These are phyloP conservation scores for Pygathrix nemaeus DNA, from an alignment of 2,113 vertebrate species.

Conservation along the genomic window DNA sequence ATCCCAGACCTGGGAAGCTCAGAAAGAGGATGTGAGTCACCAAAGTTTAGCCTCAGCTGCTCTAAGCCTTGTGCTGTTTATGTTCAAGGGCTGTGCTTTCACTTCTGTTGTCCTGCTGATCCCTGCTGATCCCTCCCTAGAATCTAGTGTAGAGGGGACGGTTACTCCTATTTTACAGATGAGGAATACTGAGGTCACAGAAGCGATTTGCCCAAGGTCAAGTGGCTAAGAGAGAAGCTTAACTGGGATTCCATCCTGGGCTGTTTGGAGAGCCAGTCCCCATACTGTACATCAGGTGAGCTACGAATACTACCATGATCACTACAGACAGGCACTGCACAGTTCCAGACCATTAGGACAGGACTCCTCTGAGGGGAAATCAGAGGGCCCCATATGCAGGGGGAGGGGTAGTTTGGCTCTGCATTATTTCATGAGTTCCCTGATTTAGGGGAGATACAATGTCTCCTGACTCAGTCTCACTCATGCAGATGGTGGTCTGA, in stretches of 20 bases:
- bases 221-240: background rate
- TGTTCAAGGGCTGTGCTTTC: background rate
- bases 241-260: background rate
- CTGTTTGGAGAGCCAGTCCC: background rate
- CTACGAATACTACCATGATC: background rate
- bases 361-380: background rate
- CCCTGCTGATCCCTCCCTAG: background rate
- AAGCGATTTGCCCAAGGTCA: background rate
- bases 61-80: background rate
- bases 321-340: background rate
- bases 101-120: background rate
- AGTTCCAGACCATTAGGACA: background rate
- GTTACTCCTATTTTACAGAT: background rate
- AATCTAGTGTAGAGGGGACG: background rate
- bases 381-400: accelerated
- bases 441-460: background rate
- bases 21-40: background rate
- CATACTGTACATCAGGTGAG: background rate
- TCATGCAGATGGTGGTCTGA: slow-evolving; percentile 41
- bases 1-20: background rate
- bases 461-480: background rate
- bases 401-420: background rate
- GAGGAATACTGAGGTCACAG: background rate
- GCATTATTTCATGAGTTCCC: background rate
- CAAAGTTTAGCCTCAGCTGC: background rate